Percentiles rank a stretch among this genome's conserved stretches.
phyloP scores from a whole-genome alignment of 2,113 vertebrate species.

The Pogonocichla stellata region DNA sequence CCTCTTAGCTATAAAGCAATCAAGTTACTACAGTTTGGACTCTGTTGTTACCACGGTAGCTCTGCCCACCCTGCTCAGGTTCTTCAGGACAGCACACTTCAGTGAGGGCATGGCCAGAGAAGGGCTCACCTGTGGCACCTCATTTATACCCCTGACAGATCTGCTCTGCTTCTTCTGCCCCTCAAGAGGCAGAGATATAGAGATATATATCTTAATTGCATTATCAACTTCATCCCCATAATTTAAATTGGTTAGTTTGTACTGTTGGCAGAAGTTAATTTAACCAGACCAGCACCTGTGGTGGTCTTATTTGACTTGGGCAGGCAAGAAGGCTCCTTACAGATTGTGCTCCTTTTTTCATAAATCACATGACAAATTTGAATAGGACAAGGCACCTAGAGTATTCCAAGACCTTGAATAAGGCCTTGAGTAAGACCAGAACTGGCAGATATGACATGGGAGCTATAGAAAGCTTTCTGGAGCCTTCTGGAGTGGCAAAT shows the following conservation, averaged over 20 bases:
- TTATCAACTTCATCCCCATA: background rate
- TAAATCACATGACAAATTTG: background rate
- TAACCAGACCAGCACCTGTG: background rate
- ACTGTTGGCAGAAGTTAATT: background rate
- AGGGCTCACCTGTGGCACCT: background rate
- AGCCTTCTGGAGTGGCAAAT: background rate
- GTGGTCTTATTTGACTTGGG: background rate
- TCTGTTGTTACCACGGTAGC: background rate
- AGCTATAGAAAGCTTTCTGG: background rate
- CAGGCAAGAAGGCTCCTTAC: background rate
- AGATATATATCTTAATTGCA: background rate
- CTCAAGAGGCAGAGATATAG: background rate
- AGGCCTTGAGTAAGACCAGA: background rate
- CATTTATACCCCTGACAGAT: background rate
- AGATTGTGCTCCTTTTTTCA: background rate
- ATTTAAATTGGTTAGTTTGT: background rate
- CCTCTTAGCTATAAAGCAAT: background rate
- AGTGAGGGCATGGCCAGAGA: background rate
- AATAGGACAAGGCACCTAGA: background rate
- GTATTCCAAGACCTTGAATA: background rate
- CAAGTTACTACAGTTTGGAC: background rate
- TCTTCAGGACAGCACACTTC: accelerated
- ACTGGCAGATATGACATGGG: background rate
- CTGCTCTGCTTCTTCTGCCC: background rate
- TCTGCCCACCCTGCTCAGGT: accelerated